phyloP scores from a whole-genome alignment of 2,113 vertebrate species.

The Ptilonorhynchus violaceus region DNA sequence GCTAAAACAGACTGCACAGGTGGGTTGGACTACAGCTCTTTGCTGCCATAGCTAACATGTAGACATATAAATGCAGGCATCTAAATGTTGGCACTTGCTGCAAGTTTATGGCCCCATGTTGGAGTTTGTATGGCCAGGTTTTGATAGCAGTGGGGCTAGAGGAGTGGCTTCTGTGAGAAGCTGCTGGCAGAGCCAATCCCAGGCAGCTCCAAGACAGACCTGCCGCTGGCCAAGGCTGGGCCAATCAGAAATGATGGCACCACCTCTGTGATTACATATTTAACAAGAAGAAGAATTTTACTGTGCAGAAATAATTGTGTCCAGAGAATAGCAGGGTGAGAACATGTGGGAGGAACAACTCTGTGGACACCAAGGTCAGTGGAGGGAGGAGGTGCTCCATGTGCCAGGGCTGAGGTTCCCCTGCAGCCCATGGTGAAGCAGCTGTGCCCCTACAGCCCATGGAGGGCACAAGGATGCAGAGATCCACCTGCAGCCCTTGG shows the following conservation, averaged over 20 bases:
- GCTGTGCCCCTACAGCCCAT: background rate
- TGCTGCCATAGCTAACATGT: background rate
- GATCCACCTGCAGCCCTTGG: background rate
- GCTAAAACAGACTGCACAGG: background rate
- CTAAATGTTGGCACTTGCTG: background rate
- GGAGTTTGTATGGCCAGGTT: background rate
- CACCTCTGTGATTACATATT: background rate
- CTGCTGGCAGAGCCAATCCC: background rate
- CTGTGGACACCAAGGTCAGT: background rate
- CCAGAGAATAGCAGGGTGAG: background rate
- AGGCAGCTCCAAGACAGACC: background rate
- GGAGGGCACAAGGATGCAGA: accelerated
- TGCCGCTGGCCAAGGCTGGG: background rate
- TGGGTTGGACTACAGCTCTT: background rate
- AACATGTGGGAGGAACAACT: background rate
- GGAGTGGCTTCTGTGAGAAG: background rate
- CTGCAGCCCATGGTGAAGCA: background rate
- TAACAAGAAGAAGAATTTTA: background rate
- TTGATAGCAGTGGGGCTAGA: background rate
- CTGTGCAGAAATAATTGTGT: too few species aligned
- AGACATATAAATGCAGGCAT: background rate
- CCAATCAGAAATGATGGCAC: too few species aligned
- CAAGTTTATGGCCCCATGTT: background rate
- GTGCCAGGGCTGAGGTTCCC: background rate
- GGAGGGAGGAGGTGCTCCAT: background rate